phyloP scores from a whole-genome alignment of 2,113 vertebrate genomes.

The Macroglossus sobrinus region DNA sequence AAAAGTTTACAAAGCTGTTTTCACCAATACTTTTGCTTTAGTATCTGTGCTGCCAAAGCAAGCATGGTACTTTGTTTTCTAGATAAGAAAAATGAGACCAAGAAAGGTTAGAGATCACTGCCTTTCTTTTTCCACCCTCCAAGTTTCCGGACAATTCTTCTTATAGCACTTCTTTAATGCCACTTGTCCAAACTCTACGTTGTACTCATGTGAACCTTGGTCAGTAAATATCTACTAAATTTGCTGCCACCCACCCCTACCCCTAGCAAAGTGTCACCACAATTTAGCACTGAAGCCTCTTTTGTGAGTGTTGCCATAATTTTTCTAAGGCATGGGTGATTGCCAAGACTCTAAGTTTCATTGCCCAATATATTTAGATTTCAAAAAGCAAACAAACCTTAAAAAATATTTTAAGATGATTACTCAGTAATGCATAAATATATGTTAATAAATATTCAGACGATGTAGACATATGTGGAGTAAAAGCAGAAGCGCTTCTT shows the following conservation, averaged over 20 bases:
- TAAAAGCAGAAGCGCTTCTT: not conserved
- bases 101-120: not conserved
- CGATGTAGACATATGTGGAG: not conserved
- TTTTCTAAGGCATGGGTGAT: not conserved
- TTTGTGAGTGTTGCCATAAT: not conserved
- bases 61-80: not conserved
- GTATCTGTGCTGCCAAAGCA: no score
- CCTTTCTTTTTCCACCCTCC: not conserved
- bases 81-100: not conserved
- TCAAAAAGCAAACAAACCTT: not conserved
- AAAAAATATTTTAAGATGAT: not conserved
- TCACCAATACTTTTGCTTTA: not conserved
- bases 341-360: not conserved
- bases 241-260: no score
- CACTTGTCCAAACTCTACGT: not conserved
- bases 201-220: not conserved
- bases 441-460: not conserved
- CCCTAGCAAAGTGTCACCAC: not conserved
- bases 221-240: not conserved
- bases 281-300: not conserved
- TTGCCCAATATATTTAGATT: not conserved
- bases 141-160: not conserved
- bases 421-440: not conserved
- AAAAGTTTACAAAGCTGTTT: not conserved
- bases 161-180: not conserved